Conservation (phyloP, 2,113 vertebrate species). For the Eublepharis macularius region DNA sequence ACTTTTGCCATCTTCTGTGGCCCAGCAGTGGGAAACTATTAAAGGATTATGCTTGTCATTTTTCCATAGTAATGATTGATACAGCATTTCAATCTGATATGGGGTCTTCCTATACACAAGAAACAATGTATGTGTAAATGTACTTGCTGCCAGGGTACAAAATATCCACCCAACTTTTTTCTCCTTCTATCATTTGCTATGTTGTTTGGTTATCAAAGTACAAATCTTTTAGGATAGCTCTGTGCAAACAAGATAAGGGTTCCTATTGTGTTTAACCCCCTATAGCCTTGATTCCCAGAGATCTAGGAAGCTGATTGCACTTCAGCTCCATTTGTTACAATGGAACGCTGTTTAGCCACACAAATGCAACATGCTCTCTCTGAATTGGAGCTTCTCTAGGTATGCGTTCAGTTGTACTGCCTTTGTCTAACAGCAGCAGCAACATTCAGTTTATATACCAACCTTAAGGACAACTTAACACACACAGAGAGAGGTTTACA, state of each 20-base stretch:
- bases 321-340: background rate
- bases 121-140: background rate
- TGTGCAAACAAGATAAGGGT: no score
- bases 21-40: background rate
- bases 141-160: background rate
- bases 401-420: background rate
- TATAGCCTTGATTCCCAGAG: background rate
- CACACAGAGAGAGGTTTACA: no score
- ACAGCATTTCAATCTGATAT: background rate
- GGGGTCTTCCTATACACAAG: background rate
- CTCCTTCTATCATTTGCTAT: no score
- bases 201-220: no score
- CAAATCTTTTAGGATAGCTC: background rate
- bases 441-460: no score
- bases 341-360: background rate
- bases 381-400: background rate
- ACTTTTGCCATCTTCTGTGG: background rate
- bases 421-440: no score
- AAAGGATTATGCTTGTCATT: background rate
- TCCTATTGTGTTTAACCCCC: background rate
- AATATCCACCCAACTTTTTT: no score
- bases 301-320: background rate
- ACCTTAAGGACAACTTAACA: no score
- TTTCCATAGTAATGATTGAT: background rate
- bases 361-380: background rate